Base-by-base conservation (phyloP, 2,797 vertebrate species). In the Helicolenus hilgendorfi region DNA sequence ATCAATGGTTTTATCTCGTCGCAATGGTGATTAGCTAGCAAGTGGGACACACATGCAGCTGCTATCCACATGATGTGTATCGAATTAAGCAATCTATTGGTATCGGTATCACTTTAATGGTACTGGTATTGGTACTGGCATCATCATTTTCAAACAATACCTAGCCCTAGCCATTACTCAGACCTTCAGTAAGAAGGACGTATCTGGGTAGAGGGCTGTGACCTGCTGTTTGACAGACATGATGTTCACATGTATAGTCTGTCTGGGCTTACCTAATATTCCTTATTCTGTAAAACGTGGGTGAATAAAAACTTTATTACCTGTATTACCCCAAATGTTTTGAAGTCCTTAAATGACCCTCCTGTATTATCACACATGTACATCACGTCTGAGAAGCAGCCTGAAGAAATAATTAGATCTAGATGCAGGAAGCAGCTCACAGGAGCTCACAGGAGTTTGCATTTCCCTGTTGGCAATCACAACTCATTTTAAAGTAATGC, bases 401-500 rank as follows among this genome's bases (percentile, higher is more conserved):
- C 53, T 31, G 53, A 73, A 74, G 55, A 89, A 84, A 91, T 83
- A 82, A 81, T 80, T 31, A 77, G 15, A 58, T 80, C 11, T 55
- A 2, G 72, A 77, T 71, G 53, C 72, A 65, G 71, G 45, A 79
- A 77, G 70, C 38, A 27, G 58, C 82, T 81, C 14, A 20, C 9
- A 49, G 45, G 60, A 69, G 67, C 24, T 45, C 38, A 18, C 38
- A 49, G 45, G 60, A 69, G 67, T 22, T 45, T 14, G 6, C 38
- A 22, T 79, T 86, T 85, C 81, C 70, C 73, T 11, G 2, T 3
- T 53, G 70, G 85, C 68, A 82, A 73, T 81, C 56, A 67, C 56
- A 74, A 53, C 35, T 88, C 74, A 78, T 86, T 85, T 81, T 20
- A 77, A 85, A 83, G 69, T 64, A 71, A 90, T 72, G 24, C 36